Evolutionary conservation across 2,888 invertebrate species (phyloP).

Genomic region (Parochlus steinenii): DNA sequence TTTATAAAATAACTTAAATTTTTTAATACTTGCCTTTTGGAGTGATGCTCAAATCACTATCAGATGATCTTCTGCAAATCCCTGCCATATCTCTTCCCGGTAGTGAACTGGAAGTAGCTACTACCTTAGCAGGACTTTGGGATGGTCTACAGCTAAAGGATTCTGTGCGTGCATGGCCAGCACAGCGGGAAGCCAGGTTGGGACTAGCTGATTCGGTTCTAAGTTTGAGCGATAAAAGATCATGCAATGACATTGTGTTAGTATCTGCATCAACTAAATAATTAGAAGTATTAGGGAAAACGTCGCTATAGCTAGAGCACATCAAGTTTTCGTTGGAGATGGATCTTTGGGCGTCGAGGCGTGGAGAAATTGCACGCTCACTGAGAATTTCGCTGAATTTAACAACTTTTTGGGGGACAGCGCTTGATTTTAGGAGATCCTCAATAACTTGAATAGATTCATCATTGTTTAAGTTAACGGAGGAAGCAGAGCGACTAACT

Average conservation of each 20-base stretch:
- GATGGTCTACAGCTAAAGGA: constrained; percentile 38
- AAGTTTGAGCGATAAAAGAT: constrained; percentile 23
- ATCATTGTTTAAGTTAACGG: too few species aligned
- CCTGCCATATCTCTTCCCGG: constrained; percentile 34
- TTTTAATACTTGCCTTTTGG: constrained; percentile 84
- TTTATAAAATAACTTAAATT: too few species aligned
- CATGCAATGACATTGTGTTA: constrained; percentile 31
- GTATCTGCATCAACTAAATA: constrained; percentile 18
- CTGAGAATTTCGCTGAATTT: too few species aligned
- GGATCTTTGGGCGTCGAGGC: background rate
- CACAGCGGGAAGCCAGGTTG: constrained; percentile 15
- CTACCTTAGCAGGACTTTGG: constrained; percentile 37
- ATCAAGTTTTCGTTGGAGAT: constrained; percentile 7
- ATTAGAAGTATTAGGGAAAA: too few species aligned
- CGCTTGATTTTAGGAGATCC: too few species aligned
- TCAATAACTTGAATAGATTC: too few species aligned
- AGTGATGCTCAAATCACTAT: constrained; percentile 83
- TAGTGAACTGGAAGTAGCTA: constrained; percentile 26
- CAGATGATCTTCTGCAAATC: constrained; percentile 70
- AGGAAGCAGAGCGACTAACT: too few species aligned
- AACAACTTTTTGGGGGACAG: too few species aligned
- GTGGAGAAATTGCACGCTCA: too few species aligned
- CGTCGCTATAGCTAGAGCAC: too few species aligned
- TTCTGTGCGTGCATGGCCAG: constrained; percentile 36
- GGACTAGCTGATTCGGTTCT: constrained; percentile 10